phyloP scores from a whole-genome alignment of 2,888 invertebrate species.

The Drosophila phalerata region DNA sequence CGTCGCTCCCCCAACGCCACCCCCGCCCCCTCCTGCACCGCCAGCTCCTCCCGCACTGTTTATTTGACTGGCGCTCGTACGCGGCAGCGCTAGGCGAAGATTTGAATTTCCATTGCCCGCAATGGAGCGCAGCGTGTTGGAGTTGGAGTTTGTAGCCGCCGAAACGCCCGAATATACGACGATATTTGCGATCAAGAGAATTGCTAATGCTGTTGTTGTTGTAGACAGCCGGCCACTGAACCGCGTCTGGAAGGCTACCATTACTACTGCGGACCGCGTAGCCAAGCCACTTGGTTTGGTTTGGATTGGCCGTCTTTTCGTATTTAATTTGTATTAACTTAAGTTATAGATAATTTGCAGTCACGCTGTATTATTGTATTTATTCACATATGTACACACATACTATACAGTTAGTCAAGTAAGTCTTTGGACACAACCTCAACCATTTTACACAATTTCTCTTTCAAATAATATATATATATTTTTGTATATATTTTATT shows the following conservation, averaged over 20 bases:
- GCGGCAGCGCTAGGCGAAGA: conserved; percentile 86
- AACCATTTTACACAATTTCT: too few species aligned
- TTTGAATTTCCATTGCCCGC: conserved; percentile 84
- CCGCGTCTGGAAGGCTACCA: conserved; percentile 48
- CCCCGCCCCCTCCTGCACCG: conserved; percentile 37
- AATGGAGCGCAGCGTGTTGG: conserved; percentile 65
- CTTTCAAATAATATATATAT: too few species aligned
- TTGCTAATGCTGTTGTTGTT: conserved; percentile 12
- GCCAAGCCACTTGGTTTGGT: conserved; percentile 22
- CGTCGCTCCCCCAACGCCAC: conserved; percentile 30
- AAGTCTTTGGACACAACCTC: too few species aligned
- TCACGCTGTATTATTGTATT: conserved; percentile 9
- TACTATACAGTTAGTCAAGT: background rate
- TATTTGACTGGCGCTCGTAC: conserved; percentile 88
- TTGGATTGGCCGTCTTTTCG: conserved; percentile 15
- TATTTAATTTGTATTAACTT: conserved; percentile 6
- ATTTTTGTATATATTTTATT: too few species aligned
- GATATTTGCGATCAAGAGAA: conserved; percentile 43
- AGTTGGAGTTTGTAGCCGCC: conserved; percentile 63
- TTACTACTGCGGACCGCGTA: conserved; percentile 44
- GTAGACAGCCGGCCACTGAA: conserved; percentile 44
- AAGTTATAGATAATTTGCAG: conserved; percentile 28
- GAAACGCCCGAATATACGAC: conserved; percentile 36
- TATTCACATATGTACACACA: background rate
- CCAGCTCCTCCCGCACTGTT: conserved; percentile 75